Conservation (phyloP, 1,140 invertebrate genomes). For the Brachionus plicatilis region DNA sequence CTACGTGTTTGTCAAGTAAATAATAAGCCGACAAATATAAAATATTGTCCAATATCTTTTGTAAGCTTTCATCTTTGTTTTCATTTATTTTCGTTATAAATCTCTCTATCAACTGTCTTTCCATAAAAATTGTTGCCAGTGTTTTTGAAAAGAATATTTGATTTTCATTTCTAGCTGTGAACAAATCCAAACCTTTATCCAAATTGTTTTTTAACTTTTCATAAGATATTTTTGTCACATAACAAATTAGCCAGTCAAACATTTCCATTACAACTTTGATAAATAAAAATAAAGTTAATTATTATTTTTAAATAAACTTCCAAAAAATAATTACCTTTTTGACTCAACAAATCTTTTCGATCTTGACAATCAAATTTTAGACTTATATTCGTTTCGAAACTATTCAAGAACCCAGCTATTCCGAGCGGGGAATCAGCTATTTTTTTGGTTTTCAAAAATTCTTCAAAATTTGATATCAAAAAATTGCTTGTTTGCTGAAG, state of each 20-base stretch:
- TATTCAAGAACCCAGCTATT: conserved; percentile 63
- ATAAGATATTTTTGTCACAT: not conserved
- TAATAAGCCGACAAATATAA: conserved; percentile 20
- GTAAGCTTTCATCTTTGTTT: not conserved
- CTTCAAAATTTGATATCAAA: conserved; percentile 44
- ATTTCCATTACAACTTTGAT: conserved; percentile 13
- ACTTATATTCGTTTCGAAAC: conserved; percentile 47
- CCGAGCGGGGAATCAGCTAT: conserved; percentile 42
- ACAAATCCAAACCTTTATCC: not conserved
- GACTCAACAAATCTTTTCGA: conserved; percentile 59
- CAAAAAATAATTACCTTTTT: conserved; percentile 57
- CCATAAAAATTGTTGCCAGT: conserved; percentile 19
- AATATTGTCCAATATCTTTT: not conserved
- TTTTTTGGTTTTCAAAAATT: not conserved
- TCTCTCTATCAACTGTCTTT: conserved; percentile 14
- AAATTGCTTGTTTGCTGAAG: conserved; percentile 84
- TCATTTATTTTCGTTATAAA: conserved; percentile 15
- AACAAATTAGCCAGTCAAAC: conserved; percentile 35
- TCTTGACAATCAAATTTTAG: conserved; percentile 47
- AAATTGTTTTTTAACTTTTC: conserved; percentile 1
- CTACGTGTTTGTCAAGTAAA: conserved; percentile 48
- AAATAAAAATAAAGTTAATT: not conserved
- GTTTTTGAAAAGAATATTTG: conserved; percentile 30
- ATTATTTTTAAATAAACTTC: not conserved
- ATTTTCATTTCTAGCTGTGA: conserved; percentile 21